These are phyloP conservation scores for Lepus americanus DNA, from an alignment of 2,113 vertebrate species.

Conservation along the genomic window DNA sequence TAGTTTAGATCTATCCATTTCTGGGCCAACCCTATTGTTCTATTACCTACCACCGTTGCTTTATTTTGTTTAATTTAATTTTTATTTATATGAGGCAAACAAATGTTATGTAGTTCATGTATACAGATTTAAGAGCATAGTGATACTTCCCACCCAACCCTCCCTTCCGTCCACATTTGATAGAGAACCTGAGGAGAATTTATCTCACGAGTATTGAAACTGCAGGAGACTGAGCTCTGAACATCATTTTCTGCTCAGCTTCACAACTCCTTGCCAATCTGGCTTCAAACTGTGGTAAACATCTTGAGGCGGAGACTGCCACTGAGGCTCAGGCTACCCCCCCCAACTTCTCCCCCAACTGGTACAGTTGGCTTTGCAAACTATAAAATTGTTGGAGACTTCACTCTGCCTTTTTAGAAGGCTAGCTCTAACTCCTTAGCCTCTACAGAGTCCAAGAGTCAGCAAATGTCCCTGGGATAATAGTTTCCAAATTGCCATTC, in stretches of 20 bases:
- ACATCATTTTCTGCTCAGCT: not conserved
- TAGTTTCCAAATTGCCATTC: slow-evolving; percentile 40
- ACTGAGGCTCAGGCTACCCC: not conserved
- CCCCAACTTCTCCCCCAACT: no score
- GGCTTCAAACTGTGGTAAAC: not conserved
- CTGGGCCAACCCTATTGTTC: not conserved
- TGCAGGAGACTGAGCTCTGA: not conserved
- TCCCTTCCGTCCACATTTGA: no score
- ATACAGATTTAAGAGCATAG: no score
- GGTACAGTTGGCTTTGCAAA: not conserved
- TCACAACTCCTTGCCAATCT: not conserved
- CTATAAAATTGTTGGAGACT: not conserved
- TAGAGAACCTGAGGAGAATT: not conserved
- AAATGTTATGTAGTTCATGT: no score
- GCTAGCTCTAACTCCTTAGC: not conserved
- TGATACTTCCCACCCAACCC: no score
- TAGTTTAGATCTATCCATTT: not conserved
- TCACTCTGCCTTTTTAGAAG: not conserved
- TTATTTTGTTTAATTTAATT: not conserved
- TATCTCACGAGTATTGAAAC: not conserved
- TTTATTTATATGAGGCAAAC: no score
- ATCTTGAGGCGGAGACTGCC: not conserved
- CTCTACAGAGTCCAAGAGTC: not conserved
- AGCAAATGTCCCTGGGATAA: not conserved
- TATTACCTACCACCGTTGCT: not conserved